Base-by-base conservation (phyloP, 2,797 vertebrate genomes). In the Adrianichthys oophorus region DNA sequence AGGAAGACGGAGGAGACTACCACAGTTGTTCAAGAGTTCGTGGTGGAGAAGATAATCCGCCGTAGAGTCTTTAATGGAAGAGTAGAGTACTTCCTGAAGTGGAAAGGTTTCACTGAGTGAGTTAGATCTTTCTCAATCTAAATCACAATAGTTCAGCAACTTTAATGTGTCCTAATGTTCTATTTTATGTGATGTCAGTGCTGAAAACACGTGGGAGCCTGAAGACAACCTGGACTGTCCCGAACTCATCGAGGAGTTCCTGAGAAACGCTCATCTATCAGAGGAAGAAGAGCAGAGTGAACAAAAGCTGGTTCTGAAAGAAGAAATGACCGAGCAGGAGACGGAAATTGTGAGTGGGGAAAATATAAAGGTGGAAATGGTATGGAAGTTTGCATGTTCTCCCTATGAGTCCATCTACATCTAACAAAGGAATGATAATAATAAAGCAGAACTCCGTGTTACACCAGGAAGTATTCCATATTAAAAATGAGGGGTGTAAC, bases 81-180 rank as follows among this genome's bases (percentile, higher is more conserved):
- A 84, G 98, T 98, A 80, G 97, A 99, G 72, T 98, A 98, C 87
- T 98, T 94, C 85, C 92, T 99, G 64, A 98, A 99, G 85, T 99
- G 98, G 97, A 99, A 99, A 89, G 98, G 97, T 72, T 98, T 99
- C 86, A 98, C 96, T 15, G 96, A 99, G 98, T 99, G 93, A 93
- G 95, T 79, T 55, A 48, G 1, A 4, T 43, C 41, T 26, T 51
- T 32, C 42, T 23, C 15, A n/a, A 0, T 32, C 42, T 23, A 15
- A 18, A 0, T 0, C 18, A 21, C 48, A 10, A 10, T 17, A 23
- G 2, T 21, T 16, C 13, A 18, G 12, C 26, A 18, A 19, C 13
- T 56, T 54, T 13, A 5, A n/a, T n/a, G 15, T 16, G 13, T 42
- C 1, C 41, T 45, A 42, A 3, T 13, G 1, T 41, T 16, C 12